Percentiles rank a stretch among this genome's conserved stretches.
These are phyloP conservation scores for Drosophila micromelanica DNA, from an alignment of 1,140 invertebrate species.

Conservation along the genomic window DNA sequence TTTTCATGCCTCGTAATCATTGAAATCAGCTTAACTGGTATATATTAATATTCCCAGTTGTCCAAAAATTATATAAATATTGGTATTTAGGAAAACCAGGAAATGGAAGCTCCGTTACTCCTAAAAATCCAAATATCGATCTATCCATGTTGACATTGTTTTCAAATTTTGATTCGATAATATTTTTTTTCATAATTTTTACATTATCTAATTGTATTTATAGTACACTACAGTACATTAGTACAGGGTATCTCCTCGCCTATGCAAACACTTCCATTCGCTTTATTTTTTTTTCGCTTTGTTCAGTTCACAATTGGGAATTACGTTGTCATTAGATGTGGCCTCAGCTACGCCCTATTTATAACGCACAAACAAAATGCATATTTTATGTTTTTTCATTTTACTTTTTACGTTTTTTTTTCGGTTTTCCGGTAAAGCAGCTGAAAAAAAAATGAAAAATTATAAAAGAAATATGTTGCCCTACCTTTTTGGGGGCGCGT, in stretches of 20 bases:
- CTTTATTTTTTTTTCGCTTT: slow-evolving; percentile 26
- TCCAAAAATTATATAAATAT: too few species aligned
- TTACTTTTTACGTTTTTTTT: slow-evolving; percentile 28
- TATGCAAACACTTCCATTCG: background rate
- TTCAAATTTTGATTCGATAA: too few species aligned
- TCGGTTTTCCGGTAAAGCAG: slow-evolving; percentile 26
- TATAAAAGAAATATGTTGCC: slow-evolving; percentile 42
- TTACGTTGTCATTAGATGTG: slow-evolving; percentile 74
- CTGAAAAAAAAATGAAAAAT: slow-evolving; percentile 41
- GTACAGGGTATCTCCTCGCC: background rate
- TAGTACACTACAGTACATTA: too few species aligned
- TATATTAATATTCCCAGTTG: background rate
- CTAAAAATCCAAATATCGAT: too few species aligned
- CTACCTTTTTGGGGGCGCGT: slow-evolving; percentile 27
- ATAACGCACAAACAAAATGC: slow-evolving; percentile 39
- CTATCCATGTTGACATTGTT: too few species aligned
- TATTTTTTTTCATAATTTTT: background rate
- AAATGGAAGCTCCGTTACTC: too few species aligned
- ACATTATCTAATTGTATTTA: too few species aligned
- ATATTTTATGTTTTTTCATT: slow-evolving; percentile 67
- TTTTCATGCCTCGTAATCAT: slow-evolving; percentile 4
- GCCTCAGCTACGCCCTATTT: slow-evolving; percentile 28
- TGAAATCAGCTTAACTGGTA: background rate
- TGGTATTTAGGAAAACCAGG: too few species aligned
- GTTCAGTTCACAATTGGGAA: slow-evolving; percentile 67